Evolutionary conservation across 2,797 vertebrate species (phyloP).

Genomic region (Babyrousa celebensis): DNA sequence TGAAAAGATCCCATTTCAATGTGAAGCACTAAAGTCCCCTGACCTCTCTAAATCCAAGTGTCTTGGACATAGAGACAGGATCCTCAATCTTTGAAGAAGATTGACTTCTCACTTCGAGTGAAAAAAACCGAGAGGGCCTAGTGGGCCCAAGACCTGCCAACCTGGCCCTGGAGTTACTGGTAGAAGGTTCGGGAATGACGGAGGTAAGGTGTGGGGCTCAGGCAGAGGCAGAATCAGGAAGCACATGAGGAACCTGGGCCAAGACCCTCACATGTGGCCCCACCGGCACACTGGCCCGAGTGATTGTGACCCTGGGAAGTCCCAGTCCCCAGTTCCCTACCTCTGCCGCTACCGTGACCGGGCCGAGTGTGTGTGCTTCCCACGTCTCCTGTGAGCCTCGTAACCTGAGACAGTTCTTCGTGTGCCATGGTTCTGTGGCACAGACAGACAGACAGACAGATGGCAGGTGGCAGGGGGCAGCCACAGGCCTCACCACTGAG

Average conservation of each 20-base stretch:
- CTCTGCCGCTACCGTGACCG: background rate
- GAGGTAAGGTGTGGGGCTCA: background rate
- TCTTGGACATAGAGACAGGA: background rate
- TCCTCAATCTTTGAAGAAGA: constrained; percentile 21
- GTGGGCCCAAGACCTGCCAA: background rate
- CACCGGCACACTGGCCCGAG: background rate
- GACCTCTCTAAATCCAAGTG: constrained; percentile 58
- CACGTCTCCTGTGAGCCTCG: background rate
- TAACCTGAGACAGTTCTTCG: background rate
- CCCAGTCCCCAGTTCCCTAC: background rate
- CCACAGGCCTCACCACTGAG: background rate
- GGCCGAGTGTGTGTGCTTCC: background rate
- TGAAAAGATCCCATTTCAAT: background rate
- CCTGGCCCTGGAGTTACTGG: background rate
- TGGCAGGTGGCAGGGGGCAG: background rate
- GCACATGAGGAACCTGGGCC: background rate
- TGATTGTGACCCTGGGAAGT: background rate
- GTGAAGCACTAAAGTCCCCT: background rate
- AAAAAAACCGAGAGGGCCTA: background rate
- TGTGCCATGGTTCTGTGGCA: background rate
- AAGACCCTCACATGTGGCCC: background rate
- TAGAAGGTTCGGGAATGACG: constrained; percentile 6
- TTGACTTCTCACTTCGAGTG: constrained; percentile 17
- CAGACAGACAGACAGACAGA: background rate
- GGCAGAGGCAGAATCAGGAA: constrained; percentile 29